A percentile compares a stretch with the other conserved stretches of the same genome.
These are phyloP conservation scores for Isurus oxyrinchus DNA, from an alignment of 2,113 vertebrate species.

Conservation along the genomic window DNA sequence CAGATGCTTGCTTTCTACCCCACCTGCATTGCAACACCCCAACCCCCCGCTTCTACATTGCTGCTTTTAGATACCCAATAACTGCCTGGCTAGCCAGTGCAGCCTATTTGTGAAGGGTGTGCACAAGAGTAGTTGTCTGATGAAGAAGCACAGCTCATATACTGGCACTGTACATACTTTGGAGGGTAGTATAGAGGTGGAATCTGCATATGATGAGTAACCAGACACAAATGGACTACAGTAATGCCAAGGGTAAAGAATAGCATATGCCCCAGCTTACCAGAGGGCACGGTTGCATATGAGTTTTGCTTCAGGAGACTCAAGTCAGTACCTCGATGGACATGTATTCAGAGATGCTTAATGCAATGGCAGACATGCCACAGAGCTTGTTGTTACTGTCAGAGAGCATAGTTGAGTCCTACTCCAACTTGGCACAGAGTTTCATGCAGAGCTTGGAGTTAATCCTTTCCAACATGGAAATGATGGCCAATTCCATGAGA, in stretches of 20 bases:
- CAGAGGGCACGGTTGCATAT: neutral
- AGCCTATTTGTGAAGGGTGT: neutral
- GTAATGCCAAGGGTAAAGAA: neutral
- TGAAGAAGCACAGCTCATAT: neutral
- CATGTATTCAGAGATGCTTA: neutral
- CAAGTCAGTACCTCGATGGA: neutral
- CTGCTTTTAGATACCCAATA: neutral
- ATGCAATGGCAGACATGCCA: neutral
- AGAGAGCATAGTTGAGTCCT: neutral
- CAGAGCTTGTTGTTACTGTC: neutral
- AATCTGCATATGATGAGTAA: neutral
- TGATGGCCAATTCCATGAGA: neutral
- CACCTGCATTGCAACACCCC: neutral
- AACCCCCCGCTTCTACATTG: neutral
- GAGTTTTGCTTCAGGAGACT: neutral
- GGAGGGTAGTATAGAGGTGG: neutral
- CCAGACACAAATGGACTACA: neutral
- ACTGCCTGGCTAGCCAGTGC: neutral
- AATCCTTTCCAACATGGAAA: neutral
- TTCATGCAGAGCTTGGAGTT: neutral
- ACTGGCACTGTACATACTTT: neutral
- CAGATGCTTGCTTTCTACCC: neutral
- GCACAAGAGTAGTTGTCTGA: neutral
- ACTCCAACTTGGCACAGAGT: neutral
- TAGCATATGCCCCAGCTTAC: neutral